Base-by-base conservation (phyloP, 2,888 invertebrate species). In the Mimachlamys varia region DNA sequence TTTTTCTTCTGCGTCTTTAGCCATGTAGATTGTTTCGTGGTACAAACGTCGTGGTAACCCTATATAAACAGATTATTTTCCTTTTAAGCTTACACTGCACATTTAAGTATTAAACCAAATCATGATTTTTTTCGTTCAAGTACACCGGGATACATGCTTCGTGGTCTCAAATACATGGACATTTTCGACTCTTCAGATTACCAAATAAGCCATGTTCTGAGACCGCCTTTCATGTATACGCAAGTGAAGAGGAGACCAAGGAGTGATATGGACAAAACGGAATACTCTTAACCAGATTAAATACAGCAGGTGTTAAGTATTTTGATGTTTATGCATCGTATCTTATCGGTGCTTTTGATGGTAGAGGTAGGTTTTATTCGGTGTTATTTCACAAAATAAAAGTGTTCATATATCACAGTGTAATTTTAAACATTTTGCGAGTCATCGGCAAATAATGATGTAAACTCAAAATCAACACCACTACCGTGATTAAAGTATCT, bases 91-190 rank as follows among this genome's bases (percentile, higher is more conserved):
- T 44, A 44, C 44, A 44, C 44, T 5, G 44, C 7, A 44, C 44
- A 44, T 3, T n/a, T 3, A 44, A 44, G 7, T 44, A 19, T 53
- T 19, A 10, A 10, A 53, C 53, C 53, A 53, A 53, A 53, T 17
- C 53, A 53, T 53, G 2, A 19, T 62, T 62, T 62, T 62, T n/a
- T 44, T 22, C 22, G n/a, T 62, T 62, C n/a, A 62, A 62, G 62
- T 22, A 7, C 7, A 62, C 7, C 3, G 22, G 62, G 62, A 62
- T 62, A 62, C n/a, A 62, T 22, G 22, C n/a, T n/a, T 62, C 62
- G 62, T n/a, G 62, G 17, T 62, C 22, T 62, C 62, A 62, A n/a
- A 62, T 22, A 62, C 62, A 62, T 62, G 62, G 62, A 62, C 62
- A 62, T 62, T 62, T 62, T 22, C 17, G 62, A 62, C 62, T 62